phyloP scores from a whole-genome alignment of 2,797 vertebrate species.

The Megalops cyprinoides region DNA sequence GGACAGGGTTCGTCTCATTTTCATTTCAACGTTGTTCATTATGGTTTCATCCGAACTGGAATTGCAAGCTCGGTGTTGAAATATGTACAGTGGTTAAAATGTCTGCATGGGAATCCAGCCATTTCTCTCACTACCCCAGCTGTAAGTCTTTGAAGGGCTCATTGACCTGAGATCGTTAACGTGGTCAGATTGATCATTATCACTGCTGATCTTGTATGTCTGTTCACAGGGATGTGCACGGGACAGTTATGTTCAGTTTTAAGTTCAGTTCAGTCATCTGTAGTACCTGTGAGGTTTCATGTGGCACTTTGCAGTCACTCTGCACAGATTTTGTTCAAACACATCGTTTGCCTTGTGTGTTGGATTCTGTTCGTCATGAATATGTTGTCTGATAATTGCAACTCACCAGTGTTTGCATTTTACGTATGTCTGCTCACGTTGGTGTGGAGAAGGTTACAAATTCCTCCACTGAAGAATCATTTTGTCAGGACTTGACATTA shows the following conservation, averaged over 20 bases:
- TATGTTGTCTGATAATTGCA: not conserved
- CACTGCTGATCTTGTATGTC: not conserved
- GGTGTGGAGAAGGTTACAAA: not conserved
- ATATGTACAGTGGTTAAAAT: not conserved
- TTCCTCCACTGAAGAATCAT: not conserved
- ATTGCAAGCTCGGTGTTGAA: not conserved
- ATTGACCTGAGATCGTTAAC: not conserved
- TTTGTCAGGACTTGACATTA: not conserved
- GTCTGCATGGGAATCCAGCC: not conserved
- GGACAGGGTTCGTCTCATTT: not conserved
- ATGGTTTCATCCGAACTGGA: not conserved
- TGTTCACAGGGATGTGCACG: not conserved
- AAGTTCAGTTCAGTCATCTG: not conserved
- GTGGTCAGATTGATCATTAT: not conserved
- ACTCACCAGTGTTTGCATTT: not conserved
- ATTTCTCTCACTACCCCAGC: not conserved
- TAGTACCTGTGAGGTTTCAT: not conserved
- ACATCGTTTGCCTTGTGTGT: not conserved
- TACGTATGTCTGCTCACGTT: not conserved
- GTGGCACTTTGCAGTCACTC: not conserved
- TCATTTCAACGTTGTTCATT: not conserved
- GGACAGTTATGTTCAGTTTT: not conserved
- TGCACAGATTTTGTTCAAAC: not conserved
- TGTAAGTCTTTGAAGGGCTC: not conserved
- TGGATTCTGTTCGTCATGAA: not conserved